phyloP scores from a whole-genome alignment of 2,113 vertebrate species.

The human (Homo sapiens) region DNA sequence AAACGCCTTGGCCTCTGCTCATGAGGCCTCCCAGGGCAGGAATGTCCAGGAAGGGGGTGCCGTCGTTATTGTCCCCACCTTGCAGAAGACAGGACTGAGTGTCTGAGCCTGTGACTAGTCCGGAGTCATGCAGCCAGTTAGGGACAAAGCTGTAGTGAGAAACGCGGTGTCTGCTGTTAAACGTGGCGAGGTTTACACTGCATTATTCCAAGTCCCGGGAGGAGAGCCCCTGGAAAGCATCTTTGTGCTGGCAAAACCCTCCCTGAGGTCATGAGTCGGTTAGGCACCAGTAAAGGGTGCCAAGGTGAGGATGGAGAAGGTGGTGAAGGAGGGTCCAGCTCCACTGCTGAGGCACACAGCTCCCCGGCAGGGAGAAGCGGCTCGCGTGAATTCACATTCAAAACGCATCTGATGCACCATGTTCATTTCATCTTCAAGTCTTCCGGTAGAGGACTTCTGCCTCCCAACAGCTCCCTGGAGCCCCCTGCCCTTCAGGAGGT shows the following conservation, averaged over 20 bases:
- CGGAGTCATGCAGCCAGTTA: not conserved
- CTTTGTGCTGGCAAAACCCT: not conserved
- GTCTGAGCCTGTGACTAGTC: not conserved
- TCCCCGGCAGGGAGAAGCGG: not conserved
- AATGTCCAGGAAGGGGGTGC: fast-evolving
- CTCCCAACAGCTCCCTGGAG: not conserved
- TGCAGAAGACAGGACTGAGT: not conserved
- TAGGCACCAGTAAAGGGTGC: not conserved
- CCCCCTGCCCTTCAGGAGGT: not conserved
- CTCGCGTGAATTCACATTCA: not conserved
- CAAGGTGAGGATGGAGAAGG: not conserved
- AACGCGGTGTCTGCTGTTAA: not conserved
- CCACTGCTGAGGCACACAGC: not conserved
- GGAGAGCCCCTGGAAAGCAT: not conserved
- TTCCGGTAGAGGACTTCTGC: not conserved
- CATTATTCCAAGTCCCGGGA: not conserved
- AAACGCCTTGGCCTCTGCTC: not conserved
- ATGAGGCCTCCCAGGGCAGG: not conserved
- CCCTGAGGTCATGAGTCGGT: not conserved
- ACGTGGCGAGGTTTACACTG: not conserved
- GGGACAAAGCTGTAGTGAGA: not conserved
- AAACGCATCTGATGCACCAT: not conserved
- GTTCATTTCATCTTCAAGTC: not conserved
- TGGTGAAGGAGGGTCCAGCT: not conserved
- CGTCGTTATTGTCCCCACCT: fast-evolving